Evolutionary conservation across 2,888 invertebrate genomes (phyloP).

Genomic region (Callyntrura guangdongensis): DNA sequence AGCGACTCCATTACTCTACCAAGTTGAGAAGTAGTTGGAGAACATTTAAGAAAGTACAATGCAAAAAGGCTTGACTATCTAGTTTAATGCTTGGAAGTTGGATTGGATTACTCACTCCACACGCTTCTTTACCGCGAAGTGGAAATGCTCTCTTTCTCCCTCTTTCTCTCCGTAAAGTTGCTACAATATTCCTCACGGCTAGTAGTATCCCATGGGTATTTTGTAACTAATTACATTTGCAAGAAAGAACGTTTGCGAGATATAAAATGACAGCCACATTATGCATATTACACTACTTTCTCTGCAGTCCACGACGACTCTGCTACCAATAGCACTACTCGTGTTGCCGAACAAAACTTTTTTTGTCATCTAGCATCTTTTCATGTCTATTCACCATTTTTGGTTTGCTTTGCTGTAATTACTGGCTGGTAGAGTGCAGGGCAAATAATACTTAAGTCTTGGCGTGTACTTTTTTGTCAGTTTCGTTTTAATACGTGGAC

Average conservation of each 20-base stretch:
- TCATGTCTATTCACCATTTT: not conserved
- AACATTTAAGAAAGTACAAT: conserved; percentile 25
- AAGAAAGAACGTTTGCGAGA: conserved; percentile 49
- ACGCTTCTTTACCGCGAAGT: conserved; percentile 16
- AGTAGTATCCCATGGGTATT: conserved; percentile 68
- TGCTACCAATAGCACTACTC: not conserved
- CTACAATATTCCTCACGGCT: conserved; percentile 58
- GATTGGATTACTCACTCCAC: conserved; percentile 56
- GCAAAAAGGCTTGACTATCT: not conserved
- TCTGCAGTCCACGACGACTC: not conserved
- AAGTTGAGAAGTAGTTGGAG: not conserved
- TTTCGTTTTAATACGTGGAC: not conserved
- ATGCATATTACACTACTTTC: conserved; percentile 19
- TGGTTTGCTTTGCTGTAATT: conserved; percentile 1
- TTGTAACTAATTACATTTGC: conserved; percentile 77
- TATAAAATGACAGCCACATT: conserved; percentile 57
- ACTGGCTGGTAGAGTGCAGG: not conserved
- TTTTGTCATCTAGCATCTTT: conserved; percentile 49
- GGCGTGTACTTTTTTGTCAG: not conserved
- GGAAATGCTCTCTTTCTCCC: not conserved
- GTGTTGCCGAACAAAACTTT: conserved; percentile 30
- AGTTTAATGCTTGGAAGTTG: conserved; percentile 41
- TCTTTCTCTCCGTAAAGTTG: not conserved
- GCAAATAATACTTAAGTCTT: conserved; percentile 33
- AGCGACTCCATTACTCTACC: conserved; percentile 4